phyloP scores from a whole-genome alignment of 2,888 invertebrate species.

The Linnaemya vulpina region DNA sequence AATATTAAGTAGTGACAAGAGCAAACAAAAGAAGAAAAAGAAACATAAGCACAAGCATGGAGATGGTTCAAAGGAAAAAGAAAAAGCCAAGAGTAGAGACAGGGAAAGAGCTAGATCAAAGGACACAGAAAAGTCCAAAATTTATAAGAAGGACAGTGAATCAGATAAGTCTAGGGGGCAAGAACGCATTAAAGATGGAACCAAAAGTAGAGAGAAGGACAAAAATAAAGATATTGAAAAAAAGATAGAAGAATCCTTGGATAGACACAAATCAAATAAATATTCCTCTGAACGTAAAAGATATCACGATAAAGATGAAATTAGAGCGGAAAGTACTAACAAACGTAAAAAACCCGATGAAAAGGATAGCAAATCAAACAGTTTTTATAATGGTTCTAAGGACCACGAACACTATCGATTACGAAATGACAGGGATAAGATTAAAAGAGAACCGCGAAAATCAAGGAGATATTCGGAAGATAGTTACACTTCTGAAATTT shows the following conservation, averaged over 20 bases:
- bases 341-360: constrained; percentile 57
- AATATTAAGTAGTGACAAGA: constrained; percentile 51
- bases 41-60: constrained; percentile 78
- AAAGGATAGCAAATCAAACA: constrained; percentile 72
- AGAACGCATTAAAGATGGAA: constrained; percentile 76
- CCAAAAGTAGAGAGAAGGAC: constrained; percentile 22
- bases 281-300: constrained; percentile 50
- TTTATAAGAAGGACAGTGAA: constrained; percentile 22
- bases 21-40: constrained; percentile 77
- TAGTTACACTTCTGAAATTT: constrained; percentile 78
- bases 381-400: constrained; percentile 76
- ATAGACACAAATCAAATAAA: constrained; percentile 30
- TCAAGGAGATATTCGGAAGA: constrained; percentile 59
- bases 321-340: background rate
- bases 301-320: constrained; percentile 52
- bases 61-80: constrained; percentile 74
- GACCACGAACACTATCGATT: constrained; percentile 68
- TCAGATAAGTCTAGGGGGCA: constrained; percentile 12
- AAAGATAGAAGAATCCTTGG: background rate
- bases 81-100: constrained; percentile 75
- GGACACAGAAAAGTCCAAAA: constrained; percentile 61
- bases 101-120: constrained; percentile 67
- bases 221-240: constrained; percentile 44
- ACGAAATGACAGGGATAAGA: constrained; percentile 19
- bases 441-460: constrained; percentile 65